Evolutionary conservation across 2,888 invertebrate species (phyloP).

Genomic region (Calameuta filiformis): DNA sequence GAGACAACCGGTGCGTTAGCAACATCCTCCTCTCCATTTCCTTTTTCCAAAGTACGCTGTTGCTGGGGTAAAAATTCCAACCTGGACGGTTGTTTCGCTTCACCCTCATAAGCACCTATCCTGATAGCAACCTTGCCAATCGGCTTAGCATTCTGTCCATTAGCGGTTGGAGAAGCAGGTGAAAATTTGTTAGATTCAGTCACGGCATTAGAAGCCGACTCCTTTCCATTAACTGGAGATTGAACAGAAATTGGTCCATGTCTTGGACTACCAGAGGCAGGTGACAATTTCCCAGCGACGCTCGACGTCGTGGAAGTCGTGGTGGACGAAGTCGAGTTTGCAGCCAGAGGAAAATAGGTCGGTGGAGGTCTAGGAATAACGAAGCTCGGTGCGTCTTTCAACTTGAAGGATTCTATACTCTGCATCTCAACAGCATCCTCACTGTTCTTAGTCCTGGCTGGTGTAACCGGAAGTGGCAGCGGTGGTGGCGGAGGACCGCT

Average conservation of each 20-base stretch:
- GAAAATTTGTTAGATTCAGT: constrained; percentile 71
- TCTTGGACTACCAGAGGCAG: constrained; percentile 43
- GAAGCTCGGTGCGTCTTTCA: constrained; percentile 73
- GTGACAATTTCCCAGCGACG: not conserved
- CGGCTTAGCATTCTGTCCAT: constrained; percentile 75
- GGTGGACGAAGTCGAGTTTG: constrained; percentile 44
- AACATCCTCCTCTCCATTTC: constrained; percentile 65
- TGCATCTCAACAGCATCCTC: constrained; percentile 78
- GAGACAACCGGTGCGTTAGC: constrained; percentile 71
- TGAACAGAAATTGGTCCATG: constrained; percentile 23
- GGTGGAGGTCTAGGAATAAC: constrained; percentile 75
- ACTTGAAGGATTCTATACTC: constrained; percentile 79
- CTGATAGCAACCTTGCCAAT: constrained; percentile 65
- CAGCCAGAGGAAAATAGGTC: constrained; percentile 72
- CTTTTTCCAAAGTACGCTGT: constrained; percentile 47
- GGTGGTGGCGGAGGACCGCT: constrained; percentile 47
- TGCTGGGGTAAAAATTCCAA: constrained; percentile 73
- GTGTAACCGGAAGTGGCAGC: constrained; percentile 43
- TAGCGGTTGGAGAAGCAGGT: constrained; percentile 68
- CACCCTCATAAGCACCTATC: constrained; percentile 62
- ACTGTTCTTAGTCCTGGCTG: constrained; percentile 44
- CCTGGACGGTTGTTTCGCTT: constrained; percentile 74
- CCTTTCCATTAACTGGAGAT: constrained; percentile 33
- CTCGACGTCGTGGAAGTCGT: constrained; percentile 38
- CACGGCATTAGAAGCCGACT: constrained; percentile 66